A percentile compares a stretch with the other conserved stretches of the same genome.
These are phyloP conservation scores for Lathamus discolor DNA, from an alignment of 2,113 vertebrate species.

Conservation along the genomic window DNA sequence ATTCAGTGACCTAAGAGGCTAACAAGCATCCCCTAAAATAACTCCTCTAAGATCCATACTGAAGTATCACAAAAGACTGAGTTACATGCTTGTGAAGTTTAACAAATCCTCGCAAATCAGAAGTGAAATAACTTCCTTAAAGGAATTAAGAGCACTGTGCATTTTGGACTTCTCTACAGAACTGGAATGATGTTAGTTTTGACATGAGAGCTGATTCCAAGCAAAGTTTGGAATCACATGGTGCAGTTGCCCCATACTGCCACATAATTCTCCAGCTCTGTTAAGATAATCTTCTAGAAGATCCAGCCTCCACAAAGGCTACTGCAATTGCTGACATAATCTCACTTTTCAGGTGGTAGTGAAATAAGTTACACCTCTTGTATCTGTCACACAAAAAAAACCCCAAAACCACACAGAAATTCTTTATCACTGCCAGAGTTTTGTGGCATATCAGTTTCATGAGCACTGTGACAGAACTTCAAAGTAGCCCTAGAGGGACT, in stretches of 20 bases:
- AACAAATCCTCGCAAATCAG: background rate
- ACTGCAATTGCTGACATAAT: background rate
- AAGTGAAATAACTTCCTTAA: background rate
- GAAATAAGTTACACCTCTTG: background rate
- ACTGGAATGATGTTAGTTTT: background rate
- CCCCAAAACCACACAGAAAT: background rate
- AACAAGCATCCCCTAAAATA: background rate
- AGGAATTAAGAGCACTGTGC: background rate
- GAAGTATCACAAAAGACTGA: background rate
- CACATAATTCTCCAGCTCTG: background rate
- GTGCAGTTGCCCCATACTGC: background rate
- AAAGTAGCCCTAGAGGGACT: background rate
- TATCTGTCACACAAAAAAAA: background rate
- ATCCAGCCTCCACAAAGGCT: background rate
- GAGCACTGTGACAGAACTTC: background rate
- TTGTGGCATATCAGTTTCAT: background rate
- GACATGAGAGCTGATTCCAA: background rate
- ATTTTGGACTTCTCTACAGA: background rate
- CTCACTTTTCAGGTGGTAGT: background rate
- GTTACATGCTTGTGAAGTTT: background rate
- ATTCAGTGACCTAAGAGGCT: background rate
- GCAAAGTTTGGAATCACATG: background rate
- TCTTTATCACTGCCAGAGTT: background rate
- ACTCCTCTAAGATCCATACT: background rate
- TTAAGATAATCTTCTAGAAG: background rate